A percentile compares a stretch with the other conserved stretches of the same genome.
Conservation (phyloP, 1,140 invertebrate species). For the Telenomus remus region DNA sequence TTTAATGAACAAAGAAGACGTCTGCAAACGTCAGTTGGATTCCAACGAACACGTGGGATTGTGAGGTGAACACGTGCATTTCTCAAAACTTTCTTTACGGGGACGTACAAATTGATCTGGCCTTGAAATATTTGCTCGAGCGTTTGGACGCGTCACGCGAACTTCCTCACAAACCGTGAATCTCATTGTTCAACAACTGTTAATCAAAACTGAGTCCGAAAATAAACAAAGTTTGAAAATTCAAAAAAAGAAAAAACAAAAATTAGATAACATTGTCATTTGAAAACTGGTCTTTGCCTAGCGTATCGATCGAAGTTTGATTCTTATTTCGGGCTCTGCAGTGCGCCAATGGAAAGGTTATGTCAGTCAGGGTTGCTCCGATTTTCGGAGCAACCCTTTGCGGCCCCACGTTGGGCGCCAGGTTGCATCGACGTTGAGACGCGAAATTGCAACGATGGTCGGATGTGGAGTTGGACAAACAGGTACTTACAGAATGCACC, state of each 20-base stretch:
- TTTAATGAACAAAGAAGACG: too few relatives aligned
- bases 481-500: conserved; percentile 70
- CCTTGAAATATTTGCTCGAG: conserved; percentile 29
- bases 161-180: not conserved
- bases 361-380: conserved; percentile 10
- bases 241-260: too few relatives aligned
- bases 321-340: conserved; percentile 66
- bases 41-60: not conserved
- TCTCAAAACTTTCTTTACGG: conserved; percentile 24
- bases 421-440: too few relatives aligned
- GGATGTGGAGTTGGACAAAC: conserved; percentile 1
- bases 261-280: not conserved
- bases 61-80: conserved; percentile 6
- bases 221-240: too few relatives aligned
- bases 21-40: conserved; percentile 1
- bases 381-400: conserved; percentile 24
- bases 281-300: conserved; percentile 17
- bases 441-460: too few relatives aligned
- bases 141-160: not conserved
- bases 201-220: too few relatives aligned
- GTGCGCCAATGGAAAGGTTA: conserved; percentile 62
- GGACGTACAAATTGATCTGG: conserved; percentile 24
- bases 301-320: conserved; percentile 61
- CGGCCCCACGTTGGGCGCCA: too few relatives aligned
- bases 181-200: too few relatives aligned